Base-by-base conservation (phyloP, 2,888 invertebrate genomes). In the Mimas tiliae region DNA sequence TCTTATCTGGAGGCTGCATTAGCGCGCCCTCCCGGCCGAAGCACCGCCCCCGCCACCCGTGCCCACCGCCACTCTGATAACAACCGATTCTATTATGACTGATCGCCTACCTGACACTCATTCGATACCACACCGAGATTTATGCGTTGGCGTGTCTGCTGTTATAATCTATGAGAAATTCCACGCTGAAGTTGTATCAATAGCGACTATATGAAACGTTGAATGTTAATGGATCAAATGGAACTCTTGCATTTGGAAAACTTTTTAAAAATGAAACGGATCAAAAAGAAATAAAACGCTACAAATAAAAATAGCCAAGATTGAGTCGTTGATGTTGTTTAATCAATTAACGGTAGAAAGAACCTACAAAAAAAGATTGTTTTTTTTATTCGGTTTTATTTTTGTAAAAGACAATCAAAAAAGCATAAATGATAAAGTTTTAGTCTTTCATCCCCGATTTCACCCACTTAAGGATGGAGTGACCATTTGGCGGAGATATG, bases 1-100 rank as follows among this genome's bases (percentile, higher is more conserved):
- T 73, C 77, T 89, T 93, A 92, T 92, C 93, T 70, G 77, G 70
- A 71, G 74, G 78, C 76, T 91, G 91, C 93, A 93, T 93, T 93
- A 93, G 90, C 87, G 84, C 65, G 72, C 71, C 67, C 70, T 63
- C 65, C 70, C 71, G 68, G 68, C 72, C 82, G 81, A 80, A 76
- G 79, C 72, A 77, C 75, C 80, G 70, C 71, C 70, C 70, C 70
- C 73, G 64, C 73, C 70, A 71, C 78, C 79, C 72, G 77, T 76
- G 65, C 73, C 70, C 72, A 79, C 78, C 79, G 72, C 77, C 76
- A 71, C 71, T 65, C 77, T 50, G 52, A 52, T 73, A 87, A 88
- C 87, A 88, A 81, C 79, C 70, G 66, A 74, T 80, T 84, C 68
- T 69, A 67, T 87, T 89, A 89, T 89, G 89, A 90, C 86, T 80